Evolutionary conservation across 2,797 vertebrate species (phyloP).

Genomic region (Sebastes taczanowskii): DNA sequence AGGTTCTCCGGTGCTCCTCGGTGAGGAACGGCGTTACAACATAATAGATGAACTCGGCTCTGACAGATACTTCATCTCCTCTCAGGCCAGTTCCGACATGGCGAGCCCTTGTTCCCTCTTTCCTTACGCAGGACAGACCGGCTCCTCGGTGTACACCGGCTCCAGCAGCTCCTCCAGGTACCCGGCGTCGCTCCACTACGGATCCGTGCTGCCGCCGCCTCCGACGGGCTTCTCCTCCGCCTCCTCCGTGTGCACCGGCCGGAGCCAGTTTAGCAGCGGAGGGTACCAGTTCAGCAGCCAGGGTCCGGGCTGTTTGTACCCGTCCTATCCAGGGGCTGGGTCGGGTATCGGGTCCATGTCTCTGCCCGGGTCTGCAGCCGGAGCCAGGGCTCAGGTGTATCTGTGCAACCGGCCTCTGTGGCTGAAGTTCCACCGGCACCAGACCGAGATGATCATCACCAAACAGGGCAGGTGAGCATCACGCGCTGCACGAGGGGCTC

Average conservation of each 20-base stretch:
- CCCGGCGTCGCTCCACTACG: constrained; percentile 87
- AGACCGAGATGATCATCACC: constrained; percentile 99
- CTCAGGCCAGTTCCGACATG: constrained; percentile 86
- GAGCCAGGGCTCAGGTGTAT: constrained; percentile 91
- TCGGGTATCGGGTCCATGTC: constrained; percentile 83
- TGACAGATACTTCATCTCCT: constrained; percentile 94
- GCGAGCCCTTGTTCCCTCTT: constrained; percentile 92
- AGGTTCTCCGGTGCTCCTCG: constrained; percentile 88
- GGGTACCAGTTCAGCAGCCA: constrained; percentile 87
- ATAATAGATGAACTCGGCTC: constrained; percentile 91
- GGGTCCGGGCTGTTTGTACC: constrained; percentile 84
- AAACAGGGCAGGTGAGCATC: constrained; percentile 94
- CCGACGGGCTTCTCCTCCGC: constrained; percentile 89
- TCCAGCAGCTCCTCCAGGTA: constrained; percentile 87
- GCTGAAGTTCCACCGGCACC: constrained; percentile 96
- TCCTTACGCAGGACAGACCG: constrained; percentile 88
- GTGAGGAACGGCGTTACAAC: constrained; percentile 89
- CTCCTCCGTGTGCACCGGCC: constrained; percentile 86
- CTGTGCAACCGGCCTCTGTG: constrained; percentile 95
- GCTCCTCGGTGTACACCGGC: constrained; percentile 86
- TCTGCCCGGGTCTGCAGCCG: constrained; percentile 82
- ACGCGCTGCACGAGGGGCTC: background rate
- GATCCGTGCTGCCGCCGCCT: constrained; percentile 90
- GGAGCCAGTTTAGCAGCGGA: constrained; percentile 83
- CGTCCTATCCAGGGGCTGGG: constrained; percentile 79